phyloP scores from a whole-genome alignment of 2,113 vertebrate genomes.

The Pterocles orientalis region DNA sequence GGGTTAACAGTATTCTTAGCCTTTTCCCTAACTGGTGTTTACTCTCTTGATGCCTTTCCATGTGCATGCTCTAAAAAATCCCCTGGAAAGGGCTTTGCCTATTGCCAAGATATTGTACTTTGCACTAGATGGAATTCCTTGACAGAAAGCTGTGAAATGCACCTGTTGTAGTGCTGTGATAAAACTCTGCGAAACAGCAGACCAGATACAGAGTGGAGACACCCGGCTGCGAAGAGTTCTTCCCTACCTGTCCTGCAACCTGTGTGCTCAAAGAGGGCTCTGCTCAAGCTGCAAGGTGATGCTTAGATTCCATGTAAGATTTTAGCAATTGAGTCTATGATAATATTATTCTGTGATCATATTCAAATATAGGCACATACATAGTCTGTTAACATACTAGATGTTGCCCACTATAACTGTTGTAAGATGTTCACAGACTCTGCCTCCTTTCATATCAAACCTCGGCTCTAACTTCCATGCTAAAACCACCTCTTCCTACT shows the following conservation, averaged over 20 bases:
- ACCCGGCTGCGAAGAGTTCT: not conserved
- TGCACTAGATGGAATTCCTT: not conserved
- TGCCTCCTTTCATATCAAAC: not conserved
- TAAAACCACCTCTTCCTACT: not conserved
- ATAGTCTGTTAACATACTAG: not conserved
- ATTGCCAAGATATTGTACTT: not conserved
- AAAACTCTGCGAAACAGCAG: not conserved
- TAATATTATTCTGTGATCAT: not conserved
- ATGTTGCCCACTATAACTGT: not conserved
- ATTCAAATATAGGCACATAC: not conserved
- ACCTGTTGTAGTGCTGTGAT: not conserved
- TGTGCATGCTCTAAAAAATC: not conserved
- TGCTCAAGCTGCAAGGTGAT: not conserved
- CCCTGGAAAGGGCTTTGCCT: not conserved
- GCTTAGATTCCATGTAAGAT: not conserved
- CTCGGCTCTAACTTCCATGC: not conserved
- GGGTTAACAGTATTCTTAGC: slow-evolving; percentile 57
- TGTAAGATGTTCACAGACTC: not conserved
- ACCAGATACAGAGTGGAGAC: too few species aligned
- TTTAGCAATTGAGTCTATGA: not conserved
- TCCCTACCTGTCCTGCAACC: not conserved
- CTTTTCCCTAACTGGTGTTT: slow-evolving; percentile 46
- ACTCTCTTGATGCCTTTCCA: slow-evolving; percentile 7
- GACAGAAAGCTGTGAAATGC: not conserved
- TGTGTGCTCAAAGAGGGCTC: not conserved